A percentile compares a stretch with the other conserved stretches of the same genome.
Conservation (phyloP, 2,113 vertebrate species). For the Cranoglanis bouderius region DNA sequence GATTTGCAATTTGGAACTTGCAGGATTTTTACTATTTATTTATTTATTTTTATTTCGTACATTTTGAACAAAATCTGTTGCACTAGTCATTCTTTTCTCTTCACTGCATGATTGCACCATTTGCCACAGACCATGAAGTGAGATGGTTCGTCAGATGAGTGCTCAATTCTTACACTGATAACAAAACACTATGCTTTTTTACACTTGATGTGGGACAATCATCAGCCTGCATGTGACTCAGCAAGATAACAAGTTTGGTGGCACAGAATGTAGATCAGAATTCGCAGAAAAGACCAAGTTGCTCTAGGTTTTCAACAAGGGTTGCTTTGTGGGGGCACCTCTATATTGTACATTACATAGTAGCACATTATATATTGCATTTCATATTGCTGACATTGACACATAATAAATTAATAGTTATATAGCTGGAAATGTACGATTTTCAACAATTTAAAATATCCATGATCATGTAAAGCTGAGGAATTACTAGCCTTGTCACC, state of each 20-base stretch:
- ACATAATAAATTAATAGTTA: background rate
- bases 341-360: background rate
- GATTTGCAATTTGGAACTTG: background rate
- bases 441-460: background rate
- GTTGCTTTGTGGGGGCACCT: background rate
- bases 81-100: background rate
- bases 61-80: background rate
- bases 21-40: background rate
- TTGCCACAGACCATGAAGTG: constrained; percentile 21
- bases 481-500: background rate
- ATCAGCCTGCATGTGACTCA: constrained; percentile 36
- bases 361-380: background rate
- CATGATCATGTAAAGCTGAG: background rate
- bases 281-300: background rate
- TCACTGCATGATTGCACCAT: background rate
- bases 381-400: background rate
- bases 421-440: background rate
- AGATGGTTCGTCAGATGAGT: constrained; percentile 22
- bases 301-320: background rate
- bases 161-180: constrained; percentile 20
- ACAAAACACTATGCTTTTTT: constrained; percentile 37
- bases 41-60: background rate
- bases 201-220: constrained; percentile 23
- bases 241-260: constrained; percentile 32
- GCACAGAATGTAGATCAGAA: constrained; percentile 19